Evolutionary conservation across 2,797 vertebrate genomes (phyloP).

Genomic region (Microctenopoma steveboyesi): DNA sequence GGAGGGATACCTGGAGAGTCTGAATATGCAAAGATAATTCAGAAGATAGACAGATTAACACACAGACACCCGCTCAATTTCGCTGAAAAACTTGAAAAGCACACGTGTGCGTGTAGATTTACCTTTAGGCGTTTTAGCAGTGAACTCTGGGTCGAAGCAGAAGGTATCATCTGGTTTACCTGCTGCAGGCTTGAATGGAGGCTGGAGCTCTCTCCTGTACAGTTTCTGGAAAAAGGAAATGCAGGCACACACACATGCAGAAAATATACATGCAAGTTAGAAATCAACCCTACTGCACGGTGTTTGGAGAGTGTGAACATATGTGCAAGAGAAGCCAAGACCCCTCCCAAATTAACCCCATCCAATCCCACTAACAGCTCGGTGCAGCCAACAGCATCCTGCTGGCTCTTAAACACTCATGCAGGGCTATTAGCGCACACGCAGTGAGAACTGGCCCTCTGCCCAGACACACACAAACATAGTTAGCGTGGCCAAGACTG

Average conservation of each 20-base stretch:
- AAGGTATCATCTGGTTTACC: slow-evolving; percentile 98
- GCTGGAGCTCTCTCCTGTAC: slow-evolving; percentile 94
- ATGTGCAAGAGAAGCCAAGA: slow-evolving; percentile 51
- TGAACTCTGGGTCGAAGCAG: slow-evolving; percentile 99
- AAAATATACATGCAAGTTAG: slow-evolving; percentile 28
- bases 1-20: slow-evolving; percentile 99
- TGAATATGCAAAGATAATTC: slow-evolving; percentile 65
- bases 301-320: slow-evolving; percentile 45
- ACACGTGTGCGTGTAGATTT: slow-evolving; percentile 24
- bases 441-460: slow-evolving; percentile 76
- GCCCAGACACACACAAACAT: slow-evolving; percentile 72
- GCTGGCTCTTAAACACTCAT: slow-evolving; percentile 79
- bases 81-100: slow-evolving; percentile 16
- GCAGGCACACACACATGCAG: slow-evolving; percentile 4
- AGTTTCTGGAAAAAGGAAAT: slow-evolving; percentile 85
- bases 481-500: slow-evolving; percentile 60
- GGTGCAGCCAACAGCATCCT: slow-evolving; percentile 71
- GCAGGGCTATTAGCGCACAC: slow-evolving; percentile 77
- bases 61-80: slow-evolving; percentile 26
- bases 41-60: slow-evolving; percentile 34
- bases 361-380: slow-evolving; percentile 57
- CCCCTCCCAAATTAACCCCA: slow-evolving; percentile 71
- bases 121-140: slow-evolving; percentile 99
- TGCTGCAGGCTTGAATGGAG: slow-evolving; percentile 95
- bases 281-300: slow-evolving; percentile 29